Conservation (phyloP, 2,113 vertebrate species). For the Emydura subglobosa region DNA sequence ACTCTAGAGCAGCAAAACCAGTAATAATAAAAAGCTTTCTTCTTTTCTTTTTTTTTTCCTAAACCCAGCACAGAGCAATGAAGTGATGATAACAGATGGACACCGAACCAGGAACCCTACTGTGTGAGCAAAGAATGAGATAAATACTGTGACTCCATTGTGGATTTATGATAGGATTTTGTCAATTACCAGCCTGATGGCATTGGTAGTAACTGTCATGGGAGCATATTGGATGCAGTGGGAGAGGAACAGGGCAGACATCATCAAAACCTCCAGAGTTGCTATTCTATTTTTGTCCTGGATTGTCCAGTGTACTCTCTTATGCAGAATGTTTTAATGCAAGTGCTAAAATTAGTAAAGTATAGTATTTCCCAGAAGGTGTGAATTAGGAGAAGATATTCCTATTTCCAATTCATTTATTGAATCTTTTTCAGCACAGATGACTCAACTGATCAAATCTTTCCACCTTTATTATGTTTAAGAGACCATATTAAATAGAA, state of each 20-base stretch:
- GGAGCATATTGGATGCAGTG: not conserved
- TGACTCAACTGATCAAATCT: not conserved
- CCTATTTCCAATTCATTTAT: not conserved
- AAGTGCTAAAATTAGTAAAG: not conserved
- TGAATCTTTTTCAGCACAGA: not conserved
- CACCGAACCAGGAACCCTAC: accelerated
- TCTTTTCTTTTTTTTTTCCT: not conserved
- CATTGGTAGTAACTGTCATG: not conserved
- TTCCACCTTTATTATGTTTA: not conserved
- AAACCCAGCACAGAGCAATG: not conserved
- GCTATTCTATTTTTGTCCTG: not conserved
- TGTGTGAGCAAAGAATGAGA: not conserved
- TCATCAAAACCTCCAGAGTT: not conserved
- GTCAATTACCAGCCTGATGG: not conserved
- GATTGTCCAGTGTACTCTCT: not conserved
- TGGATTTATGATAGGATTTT: not conserved
- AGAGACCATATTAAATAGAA: not conserved
- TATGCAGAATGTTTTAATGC: not conserved
- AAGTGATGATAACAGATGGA: not conserved
- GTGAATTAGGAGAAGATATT: not conserved
- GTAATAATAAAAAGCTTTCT: not conserved
- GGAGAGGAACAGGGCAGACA: not conserved
- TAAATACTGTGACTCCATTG: not conserved
- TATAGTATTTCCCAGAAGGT: not conserved
- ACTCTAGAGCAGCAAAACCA: not conserved